These are phyloP conservation scores for Paraescarpia echinospica DNA, from an alignment of 1,140 invertebrate species.

Conservation along the genomic window DNA sequence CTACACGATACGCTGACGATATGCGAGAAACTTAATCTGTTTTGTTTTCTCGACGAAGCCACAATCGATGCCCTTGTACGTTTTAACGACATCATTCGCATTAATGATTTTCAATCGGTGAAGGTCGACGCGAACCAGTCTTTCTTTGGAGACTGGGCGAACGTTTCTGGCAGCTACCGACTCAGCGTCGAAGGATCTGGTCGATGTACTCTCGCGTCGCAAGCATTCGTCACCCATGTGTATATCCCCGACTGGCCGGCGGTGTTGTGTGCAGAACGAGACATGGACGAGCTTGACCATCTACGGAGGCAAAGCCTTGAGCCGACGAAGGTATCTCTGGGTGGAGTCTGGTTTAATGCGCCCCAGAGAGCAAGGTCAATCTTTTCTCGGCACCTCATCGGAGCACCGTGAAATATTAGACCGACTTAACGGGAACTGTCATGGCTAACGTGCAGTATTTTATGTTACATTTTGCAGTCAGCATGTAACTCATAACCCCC, in stretches of 20 bases:
- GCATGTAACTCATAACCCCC: background rate
- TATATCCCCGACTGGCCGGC: background rate
- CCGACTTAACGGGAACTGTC: background rate
- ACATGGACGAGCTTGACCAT: background rate
- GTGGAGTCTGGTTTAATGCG: background rate
- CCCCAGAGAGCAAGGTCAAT: background rate
- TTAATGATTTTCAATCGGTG: background rate
- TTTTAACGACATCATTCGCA: background rate
- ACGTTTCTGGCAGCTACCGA: background rate
- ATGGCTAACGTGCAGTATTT: background rate
- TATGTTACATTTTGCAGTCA: background rate
- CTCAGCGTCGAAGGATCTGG: background rate
- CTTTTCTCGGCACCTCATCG: background rate
- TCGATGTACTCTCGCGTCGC: background rate
- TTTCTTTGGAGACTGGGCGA: background rate
- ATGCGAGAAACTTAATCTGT: background rate
- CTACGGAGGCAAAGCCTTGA: background rate
- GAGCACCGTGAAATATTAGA: background rate
- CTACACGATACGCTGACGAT: background rate
- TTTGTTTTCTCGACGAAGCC: background rate
- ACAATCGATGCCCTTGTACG: background rate
- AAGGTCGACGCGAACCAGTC: background rate
- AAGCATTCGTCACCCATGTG: background rate
- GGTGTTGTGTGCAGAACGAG: background rate
- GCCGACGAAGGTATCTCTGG: background rate